Evolutionary conservation across 2,888 invertebrate species (phyloP).

Genomic region (Lasius platythorax): DNA sequence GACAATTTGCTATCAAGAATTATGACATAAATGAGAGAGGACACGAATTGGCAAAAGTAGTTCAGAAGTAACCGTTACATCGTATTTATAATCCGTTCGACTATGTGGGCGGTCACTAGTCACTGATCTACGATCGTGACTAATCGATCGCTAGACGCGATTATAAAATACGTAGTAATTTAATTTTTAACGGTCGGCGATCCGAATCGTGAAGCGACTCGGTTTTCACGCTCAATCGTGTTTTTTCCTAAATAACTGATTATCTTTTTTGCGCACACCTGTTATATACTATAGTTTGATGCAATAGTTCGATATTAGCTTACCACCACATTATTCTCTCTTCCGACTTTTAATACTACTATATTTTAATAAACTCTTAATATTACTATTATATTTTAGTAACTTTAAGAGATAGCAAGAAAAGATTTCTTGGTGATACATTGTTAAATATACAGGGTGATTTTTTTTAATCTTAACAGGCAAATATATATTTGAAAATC

Average conservation of each 20-base stretch:
- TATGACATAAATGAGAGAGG: conserved; percentile 49
- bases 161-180: conserved; percentile 77
- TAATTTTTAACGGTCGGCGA: conserved; percentile 71
- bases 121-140: conserved; percentile 76
- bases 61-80: conserved; percentile 29
- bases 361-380: neutral
- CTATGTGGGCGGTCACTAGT: conserved; percentile 74
- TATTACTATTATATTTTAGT: neutral
- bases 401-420: neutral
- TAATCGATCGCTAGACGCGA: conserved; percentile 78
- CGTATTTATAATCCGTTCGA: conserved; percentile 67
- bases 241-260: conserved; percentile 65
- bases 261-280: neutral
- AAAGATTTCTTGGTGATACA: neutral
- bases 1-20: conserved; percentile 27
- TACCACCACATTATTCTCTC: neutral
- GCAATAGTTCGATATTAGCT: neutral
- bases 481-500: too few species aligned
- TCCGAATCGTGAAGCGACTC: conserved; percentile 48
- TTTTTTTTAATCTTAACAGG: too few species aligned
- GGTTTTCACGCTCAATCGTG: conserved; percentile 62
- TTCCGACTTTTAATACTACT: neutral
- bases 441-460: too few species aligned
- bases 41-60: conserved; percentile 39
- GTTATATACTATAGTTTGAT: neutral